phyloP scores from a whole-genome alignment of 1,140 invertebrate genomes.

The Pachypeltis micranthus region DNA sequence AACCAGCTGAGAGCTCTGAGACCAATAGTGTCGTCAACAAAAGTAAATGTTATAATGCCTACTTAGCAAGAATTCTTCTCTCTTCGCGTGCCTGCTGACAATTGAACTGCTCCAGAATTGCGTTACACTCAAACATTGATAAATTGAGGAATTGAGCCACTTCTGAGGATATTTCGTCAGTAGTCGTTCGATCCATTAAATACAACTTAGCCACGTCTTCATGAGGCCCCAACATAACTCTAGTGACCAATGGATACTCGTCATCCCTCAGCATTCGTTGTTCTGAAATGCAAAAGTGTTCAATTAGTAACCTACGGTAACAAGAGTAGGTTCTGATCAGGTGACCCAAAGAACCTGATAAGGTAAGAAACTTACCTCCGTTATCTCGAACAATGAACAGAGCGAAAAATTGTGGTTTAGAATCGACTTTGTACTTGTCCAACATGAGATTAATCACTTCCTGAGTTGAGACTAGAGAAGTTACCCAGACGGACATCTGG shows the following conservation, averaged over 20 bases:
- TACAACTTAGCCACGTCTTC: constrained; percentile 71
- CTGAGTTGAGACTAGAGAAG: constrained; percentile 62
- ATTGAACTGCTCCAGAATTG: constrained; percentile 64
- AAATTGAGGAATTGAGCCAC: constrained; percentile 77
- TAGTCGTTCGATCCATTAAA: constrained; percentile 60
- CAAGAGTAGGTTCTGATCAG: too few relatives aligned
- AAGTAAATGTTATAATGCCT: constrained; percentile 28
- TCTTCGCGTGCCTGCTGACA: constrained; percentile 64
- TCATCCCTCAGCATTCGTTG: constrained; percentile 59
- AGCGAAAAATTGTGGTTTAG: constrained; percentile 62
- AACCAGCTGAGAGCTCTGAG: too few relatives aligned
- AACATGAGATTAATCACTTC: constrained; percentile 75
- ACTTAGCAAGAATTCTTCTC: constrained; percentile 57
- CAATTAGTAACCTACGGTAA: too few relatives aligned
- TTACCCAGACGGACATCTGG: constrained; percentile 74
- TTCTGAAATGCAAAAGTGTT: constrained; percentile 40
- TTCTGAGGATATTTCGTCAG: constrained; percentile 60
- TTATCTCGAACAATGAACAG: constrained; percentile 71
- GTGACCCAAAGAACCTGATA: too few relatives aligned
- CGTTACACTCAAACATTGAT: constrained; percentile 60
- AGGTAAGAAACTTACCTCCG: constrained; percentile 52
- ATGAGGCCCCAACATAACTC: constrained; percentile 66
- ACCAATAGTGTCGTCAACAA: too few relatives aligned
- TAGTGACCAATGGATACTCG: constrained; percentile 65
- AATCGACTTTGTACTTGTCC: constrained; percentile 80